A percentile compares a stretch with the other conserved stretches of the same genome.
Conservation (phyloP, 2,113 vertebrate species). For the Platysternon megacephalum region DNA sequence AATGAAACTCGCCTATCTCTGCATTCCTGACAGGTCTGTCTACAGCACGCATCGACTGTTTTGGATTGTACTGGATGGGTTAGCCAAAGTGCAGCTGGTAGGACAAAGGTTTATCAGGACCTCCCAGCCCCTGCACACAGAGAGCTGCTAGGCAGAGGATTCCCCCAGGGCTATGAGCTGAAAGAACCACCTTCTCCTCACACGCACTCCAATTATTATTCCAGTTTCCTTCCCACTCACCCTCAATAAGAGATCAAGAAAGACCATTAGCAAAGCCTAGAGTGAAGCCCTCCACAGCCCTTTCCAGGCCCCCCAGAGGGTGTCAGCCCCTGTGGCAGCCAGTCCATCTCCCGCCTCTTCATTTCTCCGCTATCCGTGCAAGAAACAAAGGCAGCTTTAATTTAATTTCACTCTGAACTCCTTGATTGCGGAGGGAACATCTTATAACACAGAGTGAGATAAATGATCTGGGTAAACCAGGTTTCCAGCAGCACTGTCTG, state of each 20-base stretch:
- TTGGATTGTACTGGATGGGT: slow-evolving; percentile 24
- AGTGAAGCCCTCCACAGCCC: neutral
- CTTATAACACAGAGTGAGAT: slow-evolving; percentile 54
- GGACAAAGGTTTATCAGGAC: neutral
- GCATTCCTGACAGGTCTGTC: slow-evolving; percentile 65
- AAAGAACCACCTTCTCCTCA: rapidly evolving
- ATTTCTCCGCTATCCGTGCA: neutral
- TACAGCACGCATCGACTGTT: neutral
- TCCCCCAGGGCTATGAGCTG: rapidly evolving
- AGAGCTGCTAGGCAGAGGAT: rapidly evolving
- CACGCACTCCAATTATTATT: rapidly evolving
- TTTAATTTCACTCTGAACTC: slow-evolving; percentile 48
- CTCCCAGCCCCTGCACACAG: rapidly evolving
- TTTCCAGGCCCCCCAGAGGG: neutral
- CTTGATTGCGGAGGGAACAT: slow-evolving; percentile 40
- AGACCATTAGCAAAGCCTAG: neutral
- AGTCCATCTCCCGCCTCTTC: neutral
- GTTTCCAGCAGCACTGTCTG: slow-evolving; percentile 5
- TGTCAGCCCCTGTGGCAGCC: neutral
- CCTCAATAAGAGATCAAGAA: neutral
- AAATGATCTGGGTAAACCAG: slow-evolving; percentile 36
- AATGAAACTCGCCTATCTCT: neutral
- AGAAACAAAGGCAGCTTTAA: neutral
- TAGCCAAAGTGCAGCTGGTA: slow-evolving; percentile 47
- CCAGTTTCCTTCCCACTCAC: neutral